Evolutionary conservation across 1,140 invertebrate species (phyloP).

Genomic region (Oreohelix idahoensis): DNA sequence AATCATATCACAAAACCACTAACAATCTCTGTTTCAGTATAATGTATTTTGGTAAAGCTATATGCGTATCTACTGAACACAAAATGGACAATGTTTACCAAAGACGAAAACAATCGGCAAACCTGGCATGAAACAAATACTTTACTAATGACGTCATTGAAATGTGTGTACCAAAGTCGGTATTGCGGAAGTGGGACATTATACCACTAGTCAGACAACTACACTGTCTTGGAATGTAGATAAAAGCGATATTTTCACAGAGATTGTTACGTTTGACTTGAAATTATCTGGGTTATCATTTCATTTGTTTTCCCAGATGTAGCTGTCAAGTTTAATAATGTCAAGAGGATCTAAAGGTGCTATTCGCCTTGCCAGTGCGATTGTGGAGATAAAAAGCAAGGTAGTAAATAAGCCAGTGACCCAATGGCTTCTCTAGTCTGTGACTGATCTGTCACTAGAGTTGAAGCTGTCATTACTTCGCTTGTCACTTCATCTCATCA

Average conservation of each 20-base stretch:
- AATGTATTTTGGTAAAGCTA: too few species aligned
- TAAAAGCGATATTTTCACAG: background rate
- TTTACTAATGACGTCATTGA: background rate
- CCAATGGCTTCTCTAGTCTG: too few species aligned
- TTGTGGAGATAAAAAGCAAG: conserved; percentile 68
- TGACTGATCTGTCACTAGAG: too few species aligned
- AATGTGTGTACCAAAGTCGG: background rate
- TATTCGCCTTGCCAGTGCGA: conserved; percentile 44
- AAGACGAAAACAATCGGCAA: background rate
- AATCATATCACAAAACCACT: too few species aligned
- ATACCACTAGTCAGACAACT: background rate
- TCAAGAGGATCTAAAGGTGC: conserved; percentile 57
- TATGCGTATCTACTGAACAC: too few species aligned
- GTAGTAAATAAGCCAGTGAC: conserved; percentile 43
- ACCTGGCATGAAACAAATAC: background rate
- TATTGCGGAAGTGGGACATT: conserved; percentile 1
- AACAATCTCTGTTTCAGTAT: too few species aligned
- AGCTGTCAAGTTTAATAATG: conserved; percentile 43
- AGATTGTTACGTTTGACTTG: background rate
- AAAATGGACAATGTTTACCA: too few species aligned
- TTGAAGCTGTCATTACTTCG: too few species aligned
- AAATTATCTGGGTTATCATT: background rate
- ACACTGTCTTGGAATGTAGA: background rate
- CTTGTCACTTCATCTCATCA: too few species aligned
- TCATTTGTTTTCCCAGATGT: background rate